Percentiles rank a stretch among this genome's conserved stretches.
Conservation (phyloP, 2,113 vertebrate genomes). For the Plotosus lineatus region DNA sequence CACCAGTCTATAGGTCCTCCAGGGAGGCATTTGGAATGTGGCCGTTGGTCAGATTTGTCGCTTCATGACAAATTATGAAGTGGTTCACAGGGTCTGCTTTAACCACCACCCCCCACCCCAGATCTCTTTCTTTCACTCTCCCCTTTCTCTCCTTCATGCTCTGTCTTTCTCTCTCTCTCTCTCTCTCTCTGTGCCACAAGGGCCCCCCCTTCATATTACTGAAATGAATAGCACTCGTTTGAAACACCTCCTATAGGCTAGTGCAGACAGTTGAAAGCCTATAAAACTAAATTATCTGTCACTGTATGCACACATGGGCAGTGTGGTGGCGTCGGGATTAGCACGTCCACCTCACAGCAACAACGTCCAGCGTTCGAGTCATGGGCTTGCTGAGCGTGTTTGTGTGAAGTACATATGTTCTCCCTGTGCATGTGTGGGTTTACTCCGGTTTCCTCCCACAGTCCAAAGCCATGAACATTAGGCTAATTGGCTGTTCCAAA, state of each 20-base stretch:
- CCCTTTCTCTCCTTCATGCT: neutral
- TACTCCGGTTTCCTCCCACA: no score
- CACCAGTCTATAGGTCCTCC: neutral
- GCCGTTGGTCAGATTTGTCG: conserved; percentile 37
- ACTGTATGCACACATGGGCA: neutral
- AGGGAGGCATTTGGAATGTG: neutral
- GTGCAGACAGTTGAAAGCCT: neutral
- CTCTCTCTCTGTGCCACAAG: neutral
- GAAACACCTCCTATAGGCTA: neutral
- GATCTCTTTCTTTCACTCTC: no score
- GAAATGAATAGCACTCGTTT: neutral
- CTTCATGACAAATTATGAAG: conserved; percentile 43
- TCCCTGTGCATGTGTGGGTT: no score
- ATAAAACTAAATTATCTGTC: neutral
- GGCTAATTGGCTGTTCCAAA: no score
- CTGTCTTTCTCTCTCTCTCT: neutral
- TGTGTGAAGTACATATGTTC: no score
- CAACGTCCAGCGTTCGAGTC: no score
- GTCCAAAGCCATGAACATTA: no score
- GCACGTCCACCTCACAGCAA: no score
- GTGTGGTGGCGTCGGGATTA: no score
- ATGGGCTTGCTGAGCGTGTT: no score
- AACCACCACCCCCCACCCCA: no score
- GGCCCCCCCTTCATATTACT: neutral
- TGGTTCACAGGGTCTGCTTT: conserved; percentile 29